phyloP scores from a whole-genome alignment of 35 echinoderm and acorn worm species.

The Acanthaster planci region DNA sequence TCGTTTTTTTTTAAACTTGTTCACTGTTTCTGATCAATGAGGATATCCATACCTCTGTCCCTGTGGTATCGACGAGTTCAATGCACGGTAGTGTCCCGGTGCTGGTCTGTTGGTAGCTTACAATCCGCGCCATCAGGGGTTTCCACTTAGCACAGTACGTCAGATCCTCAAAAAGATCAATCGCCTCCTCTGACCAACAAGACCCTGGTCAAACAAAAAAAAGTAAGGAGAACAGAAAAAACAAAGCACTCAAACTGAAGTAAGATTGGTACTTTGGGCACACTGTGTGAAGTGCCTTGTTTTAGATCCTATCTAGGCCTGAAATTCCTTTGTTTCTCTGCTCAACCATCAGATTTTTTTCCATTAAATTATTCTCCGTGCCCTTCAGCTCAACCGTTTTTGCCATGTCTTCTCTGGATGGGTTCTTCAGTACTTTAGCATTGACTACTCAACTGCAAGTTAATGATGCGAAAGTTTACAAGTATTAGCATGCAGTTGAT shows the following conservation, averaged over 20 bases:
- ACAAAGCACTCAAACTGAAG: not conserved
- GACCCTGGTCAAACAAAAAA: conserved; percentile 38
- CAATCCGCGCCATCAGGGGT: conserved; percentile 81
- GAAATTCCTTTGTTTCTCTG: too few species aligned
- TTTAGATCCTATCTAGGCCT: too few species aligned
- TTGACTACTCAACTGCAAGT: not conserved
- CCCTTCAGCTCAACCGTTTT: not conserved
- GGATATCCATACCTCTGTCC: conserved; percentile 52
- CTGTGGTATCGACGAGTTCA: conserved; percentile 75
- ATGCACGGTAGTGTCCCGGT: conserved; percentile 66
- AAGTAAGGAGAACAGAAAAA: not conserved
- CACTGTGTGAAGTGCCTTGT: not conserved
- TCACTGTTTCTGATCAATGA: too few species aligned
- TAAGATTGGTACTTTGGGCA: not conserved
- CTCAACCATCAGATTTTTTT: too few species aligned
- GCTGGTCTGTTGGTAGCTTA: conserved; percentile 63
- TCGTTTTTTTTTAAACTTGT: too few species aligned
- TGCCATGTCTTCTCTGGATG: not conserved
- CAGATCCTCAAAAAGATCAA: conserved; percentile 79
- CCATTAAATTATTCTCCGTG: too few species aligned
- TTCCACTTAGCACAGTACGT: conserved; percentile 92
- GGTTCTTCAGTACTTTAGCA: not conserved
- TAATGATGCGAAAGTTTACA: too few species aligned
- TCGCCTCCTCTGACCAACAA: conserved; percentile 75
- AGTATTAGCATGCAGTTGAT: too few species aligned